Base-by-base conservation (phyloP, 2,797 vertebrate species). In the Synanceia verrucosa region DNA sequence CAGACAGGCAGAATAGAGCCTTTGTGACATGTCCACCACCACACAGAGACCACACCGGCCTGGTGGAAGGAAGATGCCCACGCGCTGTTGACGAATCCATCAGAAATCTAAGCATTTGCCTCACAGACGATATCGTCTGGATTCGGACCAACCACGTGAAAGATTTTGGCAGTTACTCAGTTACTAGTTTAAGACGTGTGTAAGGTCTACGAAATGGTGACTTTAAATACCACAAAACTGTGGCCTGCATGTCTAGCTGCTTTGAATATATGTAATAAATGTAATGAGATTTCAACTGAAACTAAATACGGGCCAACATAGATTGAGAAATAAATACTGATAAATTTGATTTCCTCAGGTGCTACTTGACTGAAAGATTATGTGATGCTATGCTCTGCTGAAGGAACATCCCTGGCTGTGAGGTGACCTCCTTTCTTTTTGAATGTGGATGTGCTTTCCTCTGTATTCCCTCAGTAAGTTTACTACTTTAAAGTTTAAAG, bases 1-100 rank as follows among this genome's bases (percentile, higher is more conserved):
- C 87, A 85, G 76, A 88, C 68, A 85, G 62, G 74, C 65, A 81
- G 84, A 80, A 87, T 79, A 76, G 73, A 76, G 65, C 71, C 69
- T 68, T 58, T 77, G 61, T 83, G 86, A 87, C 78, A 87, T 72
- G 81, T 82, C 69, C 68, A 55, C 28, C 80, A 79, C 83, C 86
- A 76, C 81, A 83, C 57, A 9, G 70, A 86, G 82, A 86, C 88
- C 85, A 70, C 85, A 83, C 19, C 14, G 9, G 29, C 43, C 75
- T n/a, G 39, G 73, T 84, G 83, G 86, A 90, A 87, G 84, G 84
- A 88, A 87, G 83, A 69, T 69, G 67, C 87, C 87, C 84, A 86
- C 90, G 70, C 76, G 66, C 13, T 86, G 86, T 81, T 89, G 82
- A 91, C 48, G n/a, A 76, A 84, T 62, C 60, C 56, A 81, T 85